Percentiles rank a stretch among this genome's conserved stretches.
These are phyloP conservation scores for Amblyteles armatorius DNA, from an alignment of 2,888 invertebrate genomes.

Conservation along the genomic window DNA sequence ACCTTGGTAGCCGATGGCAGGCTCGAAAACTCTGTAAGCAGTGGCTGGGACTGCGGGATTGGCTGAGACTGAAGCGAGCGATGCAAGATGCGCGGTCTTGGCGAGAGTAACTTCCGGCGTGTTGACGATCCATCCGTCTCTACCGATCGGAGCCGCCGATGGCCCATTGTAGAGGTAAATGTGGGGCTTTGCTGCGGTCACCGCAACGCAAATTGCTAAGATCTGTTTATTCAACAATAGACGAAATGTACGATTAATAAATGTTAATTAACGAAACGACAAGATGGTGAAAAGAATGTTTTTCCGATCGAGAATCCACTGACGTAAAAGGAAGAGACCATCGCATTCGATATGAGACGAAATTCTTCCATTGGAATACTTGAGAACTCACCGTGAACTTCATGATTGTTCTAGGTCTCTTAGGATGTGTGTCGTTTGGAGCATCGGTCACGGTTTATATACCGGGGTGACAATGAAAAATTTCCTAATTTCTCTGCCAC, in stretches of 20 bases:
- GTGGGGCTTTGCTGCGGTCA: slow-evolving; percentile 67
- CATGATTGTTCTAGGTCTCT: slow-evolving; percentile 53
- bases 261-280: background rate
- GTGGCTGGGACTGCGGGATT: slow-evolving; percentile 36
- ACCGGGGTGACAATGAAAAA: slow-evolving; percentile 47
- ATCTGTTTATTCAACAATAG: slow-evolving; percentile 12
- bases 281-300: background rate
- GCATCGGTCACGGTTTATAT: slow-evolving; percentile 56
- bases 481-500: slow-evolving; percentile 50
- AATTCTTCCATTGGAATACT: background rate
- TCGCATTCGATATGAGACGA: background rate
- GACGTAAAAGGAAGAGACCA: background rate
- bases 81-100: slow-evolving; percentile 82
- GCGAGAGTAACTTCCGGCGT: slow-evolving; percentile 83
- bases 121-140: slow-evolving; percentile 80
- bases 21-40: slow-evolving; percentile 28
- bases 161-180: slow-evolving; percentile 75
- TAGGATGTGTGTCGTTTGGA: slow-evolving; percentile 44
- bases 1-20: slow-evolving; percentile 69
- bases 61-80: slow-evolving; percentile 73
- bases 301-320: background rate
- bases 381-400: slow-evolving; percentile 61
- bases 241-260: background rate
- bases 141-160: slow-evolving; percentile 73
- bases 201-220: slow-evolving; percentile 46